phyloP scores from a whole-genome alignment of 2,888 invertebrate species.

The Brenthis hecate region DNA sequence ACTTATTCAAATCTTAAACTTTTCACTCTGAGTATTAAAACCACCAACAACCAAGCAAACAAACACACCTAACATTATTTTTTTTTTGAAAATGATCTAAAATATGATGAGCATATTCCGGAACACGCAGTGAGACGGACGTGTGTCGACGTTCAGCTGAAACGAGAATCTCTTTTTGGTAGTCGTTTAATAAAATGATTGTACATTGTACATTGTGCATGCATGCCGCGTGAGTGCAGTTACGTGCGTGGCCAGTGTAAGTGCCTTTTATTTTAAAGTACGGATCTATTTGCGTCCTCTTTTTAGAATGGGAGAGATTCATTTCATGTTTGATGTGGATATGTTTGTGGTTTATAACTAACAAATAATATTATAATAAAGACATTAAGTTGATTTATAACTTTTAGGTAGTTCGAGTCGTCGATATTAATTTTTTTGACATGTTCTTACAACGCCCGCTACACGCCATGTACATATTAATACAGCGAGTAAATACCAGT shows the following conservation, averaged over 20 bases:
- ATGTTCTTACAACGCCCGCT: neutral
- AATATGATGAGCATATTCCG: too few relatives aligned
- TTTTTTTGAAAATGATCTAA: too few relatives aligned
- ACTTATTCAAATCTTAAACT: too few relatives aligned
- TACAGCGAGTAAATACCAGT: slow-evolving; percentile 12
- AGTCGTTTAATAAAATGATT: neutral
- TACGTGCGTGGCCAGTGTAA: slow-evolving; percentile 10
- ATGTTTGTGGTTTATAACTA: neutral
- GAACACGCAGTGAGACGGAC: too few relatives aligned
- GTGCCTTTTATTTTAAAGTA: slow-evolving; percentile 1
- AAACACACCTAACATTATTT: too few relatives aligned
- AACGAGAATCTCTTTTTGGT: neutral
- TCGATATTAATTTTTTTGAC: too few relatives aligned
- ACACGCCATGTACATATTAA: neutral
- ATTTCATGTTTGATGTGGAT: neutral
- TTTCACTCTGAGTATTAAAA: too few relatives aligned
- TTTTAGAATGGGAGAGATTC: slow-evolving; percentile 6
- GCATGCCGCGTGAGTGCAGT: slow-evolving; percentile 10
- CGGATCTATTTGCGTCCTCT: slow-evolving; percentile 4
- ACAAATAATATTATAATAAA: slow-evolving; percentile 5
- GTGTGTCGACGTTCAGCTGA: neutral
- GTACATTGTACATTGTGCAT: neutral
- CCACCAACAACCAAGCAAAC: too few relatives aligned
- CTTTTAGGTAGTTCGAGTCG: too few relatives aligned
- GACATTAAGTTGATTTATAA: neutral